These are phyloP conservation scores for Setipinna tenuifilis DNA, from an alignment of 2,797 vertebrate species.

Conservation along the genomic window DNA sequence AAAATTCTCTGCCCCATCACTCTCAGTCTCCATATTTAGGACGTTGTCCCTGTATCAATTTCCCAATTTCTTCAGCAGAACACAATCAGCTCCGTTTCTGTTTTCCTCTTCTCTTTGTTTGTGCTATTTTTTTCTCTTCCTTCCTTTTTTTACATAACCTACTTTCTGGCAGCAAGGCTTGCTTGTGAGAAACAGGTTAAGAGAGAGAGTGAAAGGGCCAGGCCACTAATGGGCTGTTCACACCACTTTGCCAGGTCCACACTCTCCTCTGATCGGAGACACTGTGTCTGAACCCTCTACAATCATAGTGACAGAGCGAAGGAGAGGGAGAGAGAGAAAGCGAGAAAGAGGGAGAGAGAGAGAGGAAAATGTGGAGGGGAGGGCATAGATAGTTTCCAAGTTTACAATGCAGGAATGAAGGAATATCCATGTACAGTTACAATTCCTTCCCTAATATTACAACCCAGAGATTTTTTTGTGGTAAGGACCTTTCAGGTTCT, in stretches of 20 bases:
- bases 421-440: background rate
- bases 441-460: too few relatives aligned
- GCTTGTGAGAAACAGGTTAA: conserved; percentile 35
- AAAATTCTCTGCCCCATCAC: background rate
- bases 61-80: background rate
- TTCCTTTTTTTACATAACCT: conserved; percentile 41
- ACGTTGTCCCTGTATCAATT: conserved; percentile 23
- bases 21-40: background rate
- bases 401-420: background rate
- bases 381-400: background rate
- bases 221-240: conserved; percentile 27
- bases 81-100: conserved; percentile 39
- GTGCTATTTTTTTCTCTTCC: conserved; percentile 25
- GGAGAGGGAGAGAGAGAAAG: background rate
- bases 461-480: too few relatives aligned
- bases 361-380: background rate
- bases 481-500: too few relatives aligned
- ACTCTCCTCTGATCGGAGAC: conserved; percentile 11
- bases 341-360: background rate
- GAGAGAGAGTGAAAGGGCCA: background rate
- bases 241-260: conserved; percentile 7
- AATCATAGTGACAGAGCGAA: background rate
- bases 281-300: background rate
- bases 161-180: conserved; percentile 36
- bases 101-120: conserved; percentile 37